These are phyloP conservation scores for Alosa alosa DNA, from an alignment of 2,113 vertebrate species.

Conservation along the genomic window DNA sequence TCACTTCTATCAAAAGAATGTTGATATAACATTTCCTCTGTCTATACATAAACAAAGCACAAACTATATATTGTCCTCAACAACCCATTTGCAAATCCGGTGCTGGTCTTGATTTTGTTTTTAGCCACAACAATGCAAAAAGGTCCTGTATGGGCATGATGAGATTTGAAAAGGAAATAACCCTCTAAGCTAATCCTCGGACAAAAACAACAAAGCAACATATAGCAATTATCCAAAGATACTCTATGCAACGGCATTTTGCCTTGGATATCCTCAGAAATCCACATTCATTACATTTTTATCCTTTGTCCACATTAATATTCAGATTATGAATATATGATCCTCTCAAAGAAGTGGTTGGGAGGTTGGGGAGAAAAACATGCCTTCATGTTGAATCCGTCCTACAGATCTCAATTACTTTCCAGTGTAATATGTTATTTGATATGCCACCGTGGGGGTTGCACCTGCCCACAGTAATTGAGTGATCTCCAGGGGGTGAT, in stretches of 20 bases:
- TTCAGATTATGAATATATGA: constrained; percentile 9
- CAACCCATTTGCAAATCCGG: neutral
- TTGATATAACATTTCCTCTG: neutral
- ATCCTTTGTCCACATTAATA: constrained; percentile 5
- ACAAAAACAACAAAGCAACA: neutral
- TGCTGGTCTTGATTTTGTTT: neutral
- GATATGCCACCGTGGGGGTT: neutral
- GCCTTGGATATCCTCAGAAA: neutral
- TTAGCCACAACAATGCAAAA: neutral
- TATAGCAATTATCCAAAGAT: neutral
- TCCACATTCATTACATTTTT: neutral
- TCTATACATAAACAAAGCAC: neutral
- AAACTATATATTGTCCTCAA: neutral
- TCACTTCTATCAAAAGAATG: neutral
- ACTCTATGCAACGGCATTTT: neutral
- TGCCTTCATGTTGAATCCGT: neutral
- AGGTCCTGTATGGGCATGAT: neutral
- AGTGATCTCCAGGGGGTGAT: neutral
- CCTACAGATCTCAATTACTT: neutral
- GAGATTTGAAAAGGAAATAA: neutral
- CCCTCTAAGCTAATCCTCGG: neutral
- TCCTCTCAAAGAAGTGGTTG: constrained; percentile 6
- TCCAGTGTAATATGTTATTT: neutral
- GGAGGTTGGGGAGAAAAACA: constrained; percentile 1
- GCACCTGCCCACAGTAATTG: neutral